These are phyloP conservation scores for Maccullochella peelii DNA, from an alignment of 2,113 vertebrate species.

Conservation along the genomic window DNA sequence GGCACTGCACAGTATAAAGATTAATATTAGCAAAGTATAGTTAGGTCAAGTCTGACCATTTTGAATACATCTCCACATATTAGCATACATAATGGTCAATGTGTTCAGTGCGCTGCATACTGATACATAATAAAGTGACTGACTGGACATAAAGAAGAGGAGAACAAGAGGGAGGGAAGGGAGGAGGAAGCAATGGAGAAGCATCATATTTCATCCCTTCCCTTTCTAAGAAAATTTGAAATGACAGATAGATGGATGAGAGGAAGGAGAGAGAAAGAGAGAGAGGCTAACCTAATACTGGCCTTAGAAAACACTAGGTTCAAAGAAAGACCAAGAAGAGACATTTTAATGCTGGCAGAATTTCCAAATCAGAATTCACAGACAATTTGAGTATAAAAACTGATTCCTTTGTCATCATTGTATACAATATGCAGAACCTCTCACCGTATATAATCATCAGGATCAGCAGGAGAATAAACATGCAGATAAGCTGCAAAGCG, in stretches of 20 bases:
- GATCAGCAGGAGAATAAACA: constrained; percentile 15
- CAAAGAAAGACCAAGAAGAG: not conserved
- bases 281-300: constrained; percentile 1
- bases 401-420: not conserved
- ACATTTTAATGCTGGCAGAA: not conserved
- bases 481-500: not conserved
- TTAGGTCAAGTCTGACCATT: constrained; percentile 1
- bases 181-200: constrained; percentile 13
- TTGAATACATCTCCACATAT: constrained; percentile 43
- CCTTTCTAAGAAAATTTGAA: constrained; percentile 58
- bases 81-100: constrained; percentile 15
- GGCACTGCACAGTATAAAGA: constrained; percentile 10
- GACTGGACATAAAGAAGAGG: constrained; percentile 20
- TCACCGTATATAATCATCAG: not conserved
- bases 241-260: constrained; percentile 48
- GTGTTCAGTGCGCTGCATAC: constrained; percentile 18
- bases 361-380: constrained; percentile 1
- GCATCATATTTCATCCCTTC: constrained; percentile 68
- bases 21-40: constrained; percentile 11
- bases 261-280: constrained; percentile 5
- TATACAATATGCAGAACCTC: not conserved
- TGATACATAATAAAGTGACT: constrained; percentile 10
- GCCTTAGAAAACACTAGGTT: not conserved
- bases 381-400: not conserved
- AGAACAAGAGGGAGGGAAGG: constrained; percentile 12